These are phyloP conservation scores for Suricata suricatta DNA, from an alignment of 2,113 vertebrate genomes.

Conservation along the genomic window DNA sequence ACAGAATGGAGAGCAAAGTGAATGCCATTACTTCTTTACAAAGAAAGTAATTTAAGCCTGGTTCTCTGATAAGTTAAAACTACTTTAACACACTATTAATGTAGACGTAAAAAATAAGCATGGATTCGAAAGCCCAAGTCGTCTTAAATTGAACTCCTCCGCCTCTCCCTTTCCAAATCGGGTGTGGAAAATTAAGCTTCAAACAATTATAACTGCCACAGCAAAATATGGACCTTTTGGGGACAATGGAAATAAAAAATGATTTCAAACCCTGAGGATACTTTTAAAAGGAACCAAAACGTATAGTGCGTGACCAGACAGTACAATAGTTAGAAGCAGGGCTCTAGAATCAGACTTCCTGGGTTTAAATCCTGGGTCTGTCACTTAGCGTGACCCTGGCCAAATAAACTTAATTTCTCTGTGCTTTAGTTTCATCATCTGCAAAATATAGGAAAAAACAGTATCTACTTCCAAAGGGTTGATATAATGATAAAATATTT, in stretches of 20 bases:
- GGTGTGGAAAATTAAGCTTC: neutral
- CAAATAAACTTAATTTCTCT: conserved; percentile 18
- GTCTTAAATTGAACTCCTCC: neutral
- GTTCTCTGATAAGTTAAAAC: conserved; percentile 11
- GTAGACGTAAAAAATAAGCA: conserved; percentile 8
- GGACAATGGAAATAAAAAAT: conserved; percentile 21
- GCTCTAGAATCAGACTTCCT: neutral
- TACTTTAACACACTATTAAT: neutral
- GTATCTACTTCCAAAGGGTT: neutral
- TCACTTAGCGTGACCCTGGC: neutral
- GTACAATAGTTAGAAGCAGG: neutral
- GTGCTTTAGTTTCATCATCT: neutral
- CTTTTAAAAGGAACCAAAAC: neutral
- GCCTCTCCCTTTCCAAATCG: neutral
- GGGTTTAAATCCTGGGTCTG: neutral
- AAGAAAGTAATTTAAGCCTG: neutral
- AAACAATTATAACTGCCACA: neutral
- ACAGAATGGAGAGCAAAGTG: neutral
- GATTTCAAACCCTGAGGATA: neutral
- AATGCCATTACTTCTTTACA: neutral
- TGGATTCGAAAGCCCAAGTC: neutral
- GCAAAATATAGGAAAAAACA: neutral
- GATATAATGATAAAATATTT: neutral
- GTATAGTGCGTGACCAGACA: neutral
- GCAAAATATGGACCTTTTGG: neutral